Percentiles rank a stretch among this genome's conserved stretches.
These are phyloP conservation scores for Charina bottae DNA, from an alignment of 2,113 vertebrate species.

Conservation along the genomic window DNA sequence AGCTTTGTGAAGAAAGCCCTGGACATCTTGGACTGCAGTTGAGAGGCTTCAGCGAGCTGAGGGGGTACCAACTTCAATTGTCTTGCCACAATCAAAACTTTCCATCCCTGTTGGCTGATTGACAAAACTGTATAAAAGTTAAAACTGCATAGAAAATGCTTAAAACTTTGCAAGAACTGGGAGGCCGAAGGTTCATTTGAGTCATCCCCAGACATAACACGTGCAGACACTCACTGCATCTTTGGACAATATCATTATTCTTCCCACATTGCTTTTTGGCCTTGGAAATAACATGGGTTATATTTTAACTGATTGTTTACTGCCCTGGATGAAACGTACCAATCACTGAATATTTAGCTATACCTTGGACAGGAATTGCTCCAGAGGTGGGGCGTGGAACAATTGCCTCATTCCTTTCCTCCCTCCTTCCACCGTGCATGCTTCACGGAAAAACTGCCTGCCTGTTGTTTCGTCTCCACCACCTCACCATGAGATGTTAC, in stretches of 20 bases:
- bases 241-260: background rate
- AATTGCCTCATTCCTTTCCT: background rate
- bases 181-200: background rate
- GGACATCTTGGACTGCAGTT: conserved; percentile 9
- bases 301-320: background rate
- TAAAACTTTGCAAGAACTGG: background rate
- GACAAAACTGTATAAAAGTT: background rate
- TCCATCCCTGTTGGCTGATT: background rate
- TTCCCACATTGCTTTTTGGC: background rate
- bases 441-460: background rate
- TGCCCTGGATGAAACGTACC: background rate
- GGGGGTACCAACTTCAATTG: background rate
- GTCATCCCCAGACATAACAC: background rate
- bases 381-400: background rate
- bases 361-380: background rate
- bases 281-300: background rate
- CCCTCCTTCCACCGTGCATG: background rate
- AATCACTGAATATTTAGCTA: background rate
- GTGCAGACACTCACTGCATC: background rate
- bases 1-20: conserved; percentile 29
- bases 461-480: background rate
- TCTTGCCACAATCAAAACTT: background rate
- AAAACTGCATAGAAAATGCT: background rate
- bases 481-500: background rate
- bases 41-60: background rate